Evolutionary conservation across 2,888 invertebrate genomes (phyloP).

Genomic region (Drosophila recens): DNA sequence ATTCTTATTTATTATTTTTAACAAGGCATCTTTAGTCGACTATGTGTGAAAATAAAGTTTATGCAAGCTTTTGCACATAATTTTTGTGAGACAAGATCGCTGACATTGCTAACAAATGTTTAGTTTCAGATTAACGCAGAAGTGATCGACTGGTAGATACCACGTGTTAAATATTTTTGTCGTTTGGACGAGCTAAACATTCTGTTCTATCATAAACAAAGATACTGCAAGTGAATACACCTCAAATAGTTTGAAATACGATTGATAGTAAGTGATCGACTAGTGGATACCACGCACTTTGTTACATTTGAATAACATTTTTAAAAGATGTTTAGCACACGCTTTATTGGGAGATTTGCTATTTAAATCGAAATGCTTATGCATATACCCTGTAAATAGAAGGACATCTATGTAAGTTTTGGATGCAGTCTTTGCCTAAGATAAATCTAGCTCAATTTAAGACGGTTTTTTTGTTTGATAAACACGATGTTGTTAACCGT

Average conservation of each 20-base stretch:
- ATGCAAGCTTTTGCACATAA: background rate
- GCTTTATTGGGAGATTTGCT: background rate
- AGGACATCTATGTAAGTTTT: background rate
- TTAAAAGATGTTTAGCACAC: background rate
- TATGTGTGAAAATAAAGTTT: background rate
- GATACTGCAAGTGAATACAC: background rate
- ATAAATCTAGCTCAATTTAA: slow-evolving; percentile 8
- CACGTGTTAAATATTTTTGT: background rate
- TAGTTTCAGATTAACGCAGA: background rate
- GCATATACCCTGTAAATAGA: background rate
- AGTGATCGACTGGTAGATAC: background rate
- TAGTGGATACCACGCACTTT: background rate
- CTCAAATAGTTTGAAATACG: background rate
- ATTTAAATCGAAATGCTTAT: background rate
- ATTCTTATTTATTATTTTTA: background rate
- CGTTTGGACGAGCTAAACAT: background rate
- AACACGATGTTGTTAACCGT: background rate
- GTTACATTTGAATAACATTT: background rate
- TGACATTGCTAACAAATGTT: background rate
- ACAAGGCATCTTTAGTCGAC: background rate
- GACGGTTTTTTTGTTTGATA: slow-evolving; percentile 11
- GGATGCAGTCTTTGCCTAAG: background rate
- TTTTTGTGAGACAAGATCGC: background rate
- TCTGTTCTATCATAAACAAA: background rate
- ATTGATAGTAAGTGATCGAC: background rate